These are phyloP conservation scores for Callipepla californica DNA, from an alignment of 2,113 vertebrate genomes.

Conservation along the genomic window DNA sequence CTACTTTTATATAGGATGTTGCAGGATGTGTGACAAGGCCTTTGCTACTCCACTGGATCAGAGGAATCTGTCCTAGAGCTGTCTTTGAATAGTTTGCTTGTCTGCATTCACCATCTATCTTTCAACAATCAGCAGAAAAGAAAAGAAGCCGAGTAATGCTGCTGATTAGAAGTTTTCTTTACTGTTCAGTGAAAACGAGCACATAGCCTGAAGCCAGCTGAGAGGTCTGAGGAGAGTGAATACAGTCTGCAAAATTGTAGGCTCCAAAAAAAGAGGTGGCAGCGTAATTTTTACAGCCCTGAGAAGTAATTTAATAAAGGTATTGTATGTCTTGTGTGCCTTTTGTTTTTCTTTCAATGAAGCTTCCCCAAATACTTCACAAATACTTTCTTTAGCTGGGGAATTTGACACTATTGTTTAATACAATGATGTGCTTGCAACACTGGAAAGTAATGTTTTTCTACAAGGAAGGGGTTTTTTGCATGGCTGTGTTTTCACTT, in stretches of 20 bases:
- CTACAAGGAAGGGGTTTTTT: background rate
- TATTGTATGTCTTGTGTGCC: background rate
- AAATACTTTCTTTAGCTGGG: background rate
- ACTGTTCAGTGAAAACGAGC: conserved; percentile 28
- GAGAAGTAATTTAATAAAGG: background rate
- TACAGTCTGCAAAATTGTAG: background rate
- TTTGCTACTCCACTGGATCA: background rate
- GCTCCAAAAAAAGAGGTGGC: rapidly evolving
- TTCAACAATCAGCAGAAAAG: conserved; percentile 46
- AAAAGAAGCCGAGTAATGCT: conserved; percentile 3
- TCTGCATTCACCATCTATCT: conserved; percentile 16
- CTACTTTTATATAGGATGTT: background rate
- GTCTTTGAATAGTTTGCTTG: background rate
- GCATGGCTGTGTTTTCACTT: background rate
- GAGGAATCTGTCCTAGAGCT: background rate
- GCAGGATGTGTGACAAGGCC: background rate
- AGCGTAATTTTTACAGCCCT: background rate
- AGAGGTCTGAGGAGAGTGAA: background rate
- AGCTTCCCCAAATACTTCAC: background rate
- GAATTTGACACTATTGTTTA: conserved; percentile 34
- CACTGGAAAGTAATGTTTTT: conserved; percentile 17
- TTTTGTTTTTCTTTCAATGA: background rate
- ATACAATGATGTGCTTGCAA: background rate
- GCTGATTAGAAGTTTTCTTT: background rate
- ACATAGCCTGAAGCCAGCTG: conserved; percentile 3